A percentile compares a stretch with the other conserved stretches of the same genome.
phyloP scores from a whole-genome alignment of 2,888 invertebrate species.

The Celastrina argiolus region DNA sequence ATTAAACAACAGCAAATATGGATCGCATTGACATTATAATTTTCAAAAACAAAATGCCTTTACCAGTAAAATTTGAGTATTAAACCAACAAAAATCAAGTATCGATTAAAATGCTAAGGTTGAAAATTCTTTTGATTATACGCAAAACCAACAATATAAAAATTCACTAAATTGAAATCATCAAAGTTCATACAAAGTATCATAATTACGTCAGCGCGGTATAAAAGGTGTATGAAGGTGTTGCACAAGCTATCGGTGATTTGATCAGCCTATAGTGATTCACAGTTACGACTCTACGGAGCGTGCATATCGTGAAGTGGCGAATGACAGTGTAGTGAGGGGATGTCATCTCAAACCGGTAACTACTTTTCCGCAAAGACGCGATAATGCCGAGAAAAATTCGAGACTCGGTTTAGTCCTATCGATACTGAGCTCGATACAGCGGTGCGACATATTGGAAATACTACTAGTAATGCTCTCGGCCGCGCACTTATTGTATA shows the following conservation, averaged over 20 bases:
- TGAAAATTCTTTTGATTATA: neutral
- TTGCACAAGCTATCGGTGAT: conserved; percentile 38
- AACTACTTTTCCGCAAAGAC: conserved; percentile 69
- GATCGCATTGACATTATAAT: neutral
- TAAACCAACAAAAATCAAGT: neutral
- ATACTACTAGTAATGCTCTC: conserved; percentile 36
- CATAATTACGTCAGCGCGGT: neutral
- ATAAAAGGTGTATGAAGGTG: neutral
- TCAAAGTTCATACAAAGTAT: neutral
- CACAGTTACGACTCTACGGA: conserved; percentile 45
- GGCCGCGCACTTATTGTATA: conserved; percentile 34
- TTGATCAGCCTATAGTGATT: conserved; percentile 60
- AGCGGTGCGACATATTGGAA: conserved; percentile 41
- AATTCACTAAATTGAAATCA: neutral
- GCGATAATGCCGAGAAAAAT: conserved; percentile 64
- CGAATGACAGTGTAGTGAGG: conserved; percentile 50
- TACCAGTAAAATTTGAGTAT: neutral
- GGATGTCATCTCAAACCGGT: conserved; percentile 70
- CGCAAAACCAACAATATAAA: neutral
- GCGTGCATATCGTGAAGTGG: conserved; percentile 34
- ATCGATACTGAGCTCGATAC: conserved; percentile 45
- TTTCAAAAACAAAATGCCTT: neutral
- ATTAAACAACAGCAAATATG: neutral
- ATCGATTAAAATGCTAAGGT: neutral
- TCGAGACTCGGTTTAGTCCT: conserved; percentile 43